Evolutionary conservation across 2,113 vertebrate genomes (phyloP), one percentile per base, ranked within the genome.

Genomic region (Mesocricetus auratus): DNA sequence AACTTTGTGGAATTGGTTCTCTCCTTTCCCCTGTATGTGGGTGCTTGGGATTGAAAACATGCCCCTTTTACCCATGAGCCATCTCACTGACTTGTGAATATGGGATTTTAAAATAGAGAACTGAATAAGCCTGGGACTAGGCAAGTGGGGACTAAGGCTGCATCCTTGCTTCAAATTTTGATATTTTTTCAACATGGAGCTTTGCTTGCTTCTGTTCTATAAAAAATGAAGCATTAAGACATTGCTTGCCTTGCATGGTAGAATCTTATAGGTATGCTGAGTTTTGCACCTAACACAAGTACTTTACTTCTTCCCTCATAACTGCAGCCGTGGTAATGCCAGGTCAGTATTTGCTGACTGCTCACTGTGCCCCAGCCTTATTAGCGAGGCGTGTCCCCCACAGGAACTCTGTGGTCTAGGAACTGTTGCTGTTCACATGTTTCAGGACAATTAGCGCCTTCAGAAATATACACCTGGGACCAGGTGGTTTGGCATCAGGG

Each of bases 111-210:
- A 75, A 21, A 87, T n/a, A 83, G 36, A 79, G 60, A 45, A 15
- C 36, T 26, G 1, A 0, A n/a, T 15, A 42, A 66, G 45, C 3
- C 16, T 47, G 13, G 19, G 19, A 56, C 29, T 83, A 2, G 1
- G 24, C 15, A 73, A 77, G 42, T 31, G 2, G 2, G n/a, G 42
- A 8, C 2, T 50, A 3, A 0, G 21, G 89, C 11, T 73, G 12
- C 1, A 0, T 64, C 39, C 62, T 94, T 74, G 45, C 66, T 74
- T 95, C 5, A 85, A 5, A 62, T 56, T 56, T 66, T 60, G 56
- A 16, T 19, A 19, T 79, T 81, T 85, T 85, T 89, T 36, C 33
- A 33, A 36, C 12, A 22, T 85, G 69, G 66, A 36, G 60, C 75
- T 90, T 39, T 90, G 26, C 16, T 5, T 89, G 64, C 7, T 60